These are phyloP conservation scores for Pavo muticus DNA, from an alignment of 2,113 vertebrate genomes.

Conservation along the genomic window DNA sequence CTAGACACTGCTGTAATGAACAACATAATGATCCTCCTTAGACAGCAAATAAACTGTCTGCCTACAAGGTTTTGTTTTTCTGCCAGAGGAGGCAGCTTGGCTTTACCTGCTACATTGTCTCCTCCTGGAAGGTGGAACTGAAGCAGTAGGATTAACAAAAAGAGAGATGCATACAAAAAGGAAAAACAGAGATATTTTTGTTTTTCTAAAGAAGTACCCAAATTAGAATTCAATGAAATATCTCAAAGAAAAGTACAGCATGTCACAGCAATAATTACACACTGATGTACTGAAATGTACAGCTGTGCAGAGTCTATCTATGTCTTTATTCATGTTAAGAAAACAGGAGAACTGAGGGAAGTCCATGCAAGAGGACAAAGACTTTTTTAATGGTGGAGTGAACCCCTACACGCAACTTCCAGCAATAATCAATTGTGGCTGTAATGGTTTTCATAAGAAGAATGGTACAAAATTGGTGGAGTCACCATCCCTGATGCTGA, in stretches of 20 bases:
- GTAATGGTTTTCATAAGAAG: not conserved
- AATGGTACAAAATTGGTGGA: not conserved
- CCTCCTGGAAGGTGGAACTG: not conserved
- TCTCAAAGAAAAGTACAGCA: not conserved
- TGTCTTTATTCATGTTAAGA: not conserved
- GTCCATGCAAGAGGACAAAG: not conserved
- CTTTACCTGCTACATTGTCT: not conserved
- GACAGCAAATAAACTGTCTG: not conserved
- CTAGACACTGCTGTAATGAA: slow-evolving; percentile 10
- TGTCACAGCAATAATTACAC: not conserved
- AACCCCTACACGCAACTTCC: not conserved
- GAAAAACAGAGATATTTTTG: not conserved
- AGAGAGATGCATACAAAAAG: not conserved
- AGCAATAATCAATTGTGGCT: slow-evolving; percentile 7
- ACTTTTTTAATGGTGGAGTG: not conserved
- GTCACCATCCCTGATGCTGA: too few species aligned
- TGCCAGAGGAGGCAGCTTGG: not conserved
- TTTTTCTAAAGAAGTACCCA: not conserved
- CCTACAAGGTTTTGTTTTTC: not conserved
- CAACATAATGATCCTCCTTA: not conserved
- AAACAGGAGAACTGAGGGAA: not conserved
- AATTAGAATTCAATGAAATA: not conserved
- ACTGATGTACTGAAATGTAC: not conserved
- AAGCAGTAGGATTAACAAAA: not conserved
- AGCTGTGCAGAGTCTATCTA: not conserved